Base-by-base conservation (phyloP, 2,888 invertebrate species). In the Drosophila tanythrix region DNA sequence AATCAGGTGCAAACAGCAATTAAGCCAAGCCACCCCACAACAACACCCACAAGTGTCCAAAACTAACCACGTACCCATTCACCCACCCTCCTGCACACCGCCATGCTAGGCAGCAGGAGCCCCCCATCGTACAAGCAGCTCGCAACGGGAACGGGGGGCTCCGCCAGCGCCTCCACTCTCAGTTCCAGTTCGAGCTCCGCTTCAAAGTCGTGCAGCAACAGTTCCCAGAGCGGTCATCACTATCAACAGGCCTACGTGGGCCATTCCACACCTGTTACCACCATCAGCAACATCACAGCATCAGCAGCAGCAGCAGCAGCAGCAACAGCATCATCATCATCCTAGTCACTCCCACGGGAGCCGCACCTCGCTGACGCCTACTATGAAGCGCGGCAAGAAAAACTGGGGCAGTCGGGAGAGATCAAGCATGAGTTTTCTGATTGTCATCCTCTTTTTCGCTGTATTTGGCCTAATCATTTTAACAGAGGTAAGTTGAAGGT, bases 371-470 rank as follows among this genome's bases (percentile, higher is more conserved):
- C 61, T 85, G 31, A 87, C 82, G n/a, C 83, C 89, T 21, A 82
- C 82, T 8, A 82, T 89, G 83, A 93, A 93, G 82, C 92, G 93
- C n/a, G 89, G 86, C 74, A 93, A 93, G 75, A 92, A 92, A 70
- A 92, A 67, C 91, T 93, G 93, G 93, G 93, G 87, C 53, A 90
- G 91, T 7, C 95, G 96, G 90, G 97, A 97, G 93, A 95, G 97
- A 83, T 97, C 97, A 83, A 96, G 97, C 93, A 96, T 97, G 95
- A 97, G 97, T 91, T 97, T 98, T 94, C 96, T 97, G 93, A 96
- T 98, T 92, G 97, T 98, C 78, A 95, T 98, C 84, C 97, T 97
- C 94, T 98, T 98, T 93, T 97, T 98, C 93, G 96, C 96, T 50
- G 96, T 98, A 70, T 98, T 98, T 92, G 97, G 97, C 55, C 94